Conservation (phyloP, 2,797 vertebrate species). For the Ibycter americanus region DNA sequence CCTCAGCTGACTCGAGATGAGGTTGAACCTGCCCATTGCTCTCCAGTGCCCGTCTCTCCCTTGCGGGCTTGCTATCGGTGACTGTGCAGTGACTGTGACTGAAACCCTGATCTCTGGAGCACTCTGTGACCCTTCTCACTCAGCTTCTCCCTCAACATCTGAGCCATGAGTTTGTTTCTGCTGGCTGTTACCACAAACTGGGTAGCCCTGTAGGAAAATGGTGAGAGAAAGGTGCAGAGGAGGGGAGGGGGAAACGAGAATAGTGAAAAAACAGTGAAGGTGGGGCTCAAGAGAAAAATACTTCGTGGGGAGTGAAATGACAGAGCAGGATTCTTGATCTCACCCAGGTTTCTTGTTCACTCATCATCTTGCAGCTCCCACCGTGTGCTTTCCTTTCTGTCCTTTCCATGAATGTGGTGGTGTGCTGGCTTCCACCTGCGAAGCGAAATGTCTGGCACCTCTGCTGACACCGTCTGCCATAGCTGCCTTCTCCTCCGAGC, state of each 20-base stretch:
- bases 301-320: conserved; percentile 52
- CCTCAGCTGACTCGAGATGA: neutral
- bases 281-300: conserved; percentile 31
- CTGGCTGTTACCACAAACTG: neutral
- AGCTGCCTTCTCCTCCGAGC: neutral
- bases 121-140: neutral
- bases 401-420: neutral
- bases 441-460: neutral
- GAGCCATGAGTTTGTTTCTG: neutral
- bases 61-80: neutral
- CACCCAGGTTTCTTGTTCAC: conserved; percentile 29
- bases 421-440: neutral
- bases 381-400: neutral
- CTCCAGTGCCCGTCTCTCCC: accelerated
- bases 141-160: neutral
- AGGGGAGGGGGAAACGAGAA: neutral
- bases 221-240: conserved; percentile 1
- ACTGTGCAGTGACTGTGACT: neutral
- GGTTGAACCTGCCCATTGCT: neutral
- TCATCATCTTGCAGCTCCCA: conserved; percentile 12
- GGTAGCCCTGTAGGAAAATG: conserved; percentile 6
- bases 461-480: neutral
- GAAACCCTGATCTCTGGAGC: neutral
- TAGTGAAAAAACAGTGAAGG: conserved; percentile 18
- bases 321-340: conserved; percentile 1